Base-by-base conservation (phyloP, 2,888 invertebrate species). In the Euclidia mi region DNA sequence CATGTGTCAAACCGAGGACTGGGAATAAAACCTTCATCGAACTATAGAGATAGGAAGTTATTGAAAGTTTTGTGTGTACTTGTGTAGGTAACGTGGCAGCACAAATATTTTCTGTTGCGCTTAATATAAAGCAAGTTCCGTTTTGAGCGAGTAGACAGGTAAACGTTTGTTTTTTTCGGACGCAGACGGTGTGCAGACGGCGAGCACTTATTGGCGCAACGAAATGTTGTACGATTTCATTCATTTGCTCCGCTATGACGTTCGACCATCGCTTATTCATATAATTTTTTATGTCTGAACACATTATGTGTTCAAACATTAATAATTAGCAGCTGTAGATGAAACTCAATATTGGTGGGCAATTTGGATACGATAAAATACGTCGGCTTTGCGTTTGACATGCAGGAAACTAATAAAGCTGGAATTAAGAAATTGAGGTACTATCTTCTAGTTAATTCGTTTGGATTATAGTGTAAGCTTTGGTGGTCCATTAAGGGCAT, bases 111-210 rank as follows among this genome's bases (percentile, higher is more conserved):
- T 40, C 44, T 28, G 34, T 15, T 9, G 31, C 37, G 46, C 40
- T 65, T 61, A 55, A 71, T 73, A 59, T 56, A 64, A 65, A 74
- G 63, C 56, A 46, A 52, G 62, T 56, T 56, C 47, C 29, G 45
- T 25, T 41, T 45, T 49, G 50, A 56, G 38, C 56, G 58, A 53
- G 48, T 34, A 48, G 63, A 67, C 71, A 74, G 67, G 71, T 74
- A 74, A 73, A 74, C 57, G 58, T 76, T 79, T 76, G 73, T 71
- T 77, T 76, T n/a, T 71, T 64, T 68, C 56, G 62, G 62, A 64
- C 51, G 56, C 57, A 59, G 41, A n/a, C n/a, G n/a, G n/a, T n/a
- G n/a, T n/a, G n/a, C n/a, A n/a, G n/a, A 42, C 9, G 18, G 34
- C 15, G 34, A 35, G 31, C 18, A 57, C 57, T 57, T 64, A 56